These are phyloP conservation scores for Catharus ustulatus DNA, from an alignment of 2,797 vertebrate species.

Conservation along the genomic window DNA sequence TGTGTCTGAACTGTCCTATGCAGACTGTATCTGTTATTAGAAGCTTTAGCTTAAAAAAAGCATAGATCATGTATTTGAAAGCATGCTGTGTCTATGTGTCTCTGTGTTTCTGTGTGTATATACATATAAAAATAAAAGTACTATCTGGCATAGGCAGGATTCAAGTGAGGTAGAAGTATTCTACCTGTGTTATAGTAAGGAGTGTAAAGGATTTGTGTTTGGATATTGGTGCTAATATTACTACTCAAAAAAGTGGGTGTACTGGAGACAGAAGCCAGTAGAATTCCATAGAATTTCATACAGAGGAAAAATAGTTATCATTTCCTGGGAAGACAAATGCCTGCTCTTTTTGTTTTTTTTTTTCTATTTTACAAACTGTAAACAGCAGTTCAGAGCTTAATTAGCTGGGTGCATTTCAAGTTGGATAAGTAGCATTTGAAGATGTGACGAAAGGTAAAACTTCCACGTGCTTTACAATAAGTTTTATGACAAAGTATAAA, in stretches of 20 bases:
- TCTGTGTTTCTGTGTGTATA: neutral
- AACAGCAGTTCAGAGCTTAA: neutral
- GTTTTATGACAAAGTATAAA: neutral
- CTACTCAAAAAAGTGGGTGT: neutral
- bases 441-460: neutral
- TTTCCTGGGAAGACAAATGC: neutral
- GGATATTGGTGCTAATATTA: neutral
- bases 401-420: neutral
- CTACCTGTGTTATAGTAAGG: neutral
- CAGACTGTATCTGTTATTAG: neutral
- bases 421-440: neutral
- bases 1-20: neutral
- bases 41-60: neutral
- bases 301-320: neutral
- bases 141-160: neutral
- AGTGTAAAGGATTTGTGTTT: neutral
- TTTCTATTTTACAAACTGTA: neutral
- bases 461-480: neutral
- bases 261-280: neutral
- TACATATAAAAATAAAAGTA: neutral
- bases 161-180: neutral
- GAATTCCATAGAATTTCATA: neutral
- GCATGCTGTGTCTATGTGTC: neutral
- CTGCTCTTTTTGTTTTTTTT: neutral
- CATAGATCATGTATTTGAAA: neutral